Percentiles rank a stretch among this genome's conserved stretches.
These are phyloP conservation scores for Serilophus lunatus DNA, from an alignment of 2,113 vertebrate genomes.

Conservation along the genomic window DNA sequence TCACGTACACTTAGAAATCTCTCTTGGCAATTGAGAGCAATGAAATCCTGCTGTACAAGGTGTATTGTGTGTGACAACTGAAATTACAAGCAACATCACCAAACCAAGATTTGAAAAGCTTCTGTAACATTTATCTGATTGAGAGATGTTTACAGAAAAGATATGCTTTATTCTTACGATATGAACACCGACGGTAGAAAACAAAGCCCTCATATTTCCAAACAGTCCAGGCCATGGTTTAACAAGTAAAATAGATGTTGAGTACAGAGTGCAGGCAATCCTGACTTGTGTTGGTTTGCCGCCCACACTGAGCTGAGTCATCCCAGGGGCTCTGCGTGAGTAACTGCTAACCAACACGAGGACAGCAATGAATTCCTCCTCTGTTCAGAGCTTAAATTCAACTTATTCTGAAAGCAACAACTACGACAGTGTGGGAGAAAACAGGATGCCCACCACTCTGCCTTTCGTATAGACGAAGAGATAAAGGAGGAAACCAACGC, in stretches of 20 bases:
- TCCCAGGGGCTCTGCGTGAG: constrained; percentile 14
- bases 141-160: constrained; percentile 8
- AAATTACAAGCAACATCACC: neutral
- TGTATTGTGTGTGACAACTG: neutral
- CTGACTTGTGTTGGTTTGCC: neutral
- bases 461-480: neutral
- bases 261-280: neutral
- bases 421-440: neutral
- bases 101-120: neutral
- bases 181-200: neutral
- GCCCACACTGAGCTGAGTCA: constrained; percentile 17
- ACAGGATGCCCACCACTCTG: constrained; percentile 29
- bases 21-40: neutral
- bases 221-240: neutral
- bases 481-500: neutral
- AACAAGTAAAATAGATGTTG: neutral
- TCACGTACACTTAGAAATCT: constrained; percentile 2
- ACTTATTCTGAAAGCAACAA: constrained; percentile 43
- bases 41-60: constrained; percentile 1
- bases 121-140: neutral
- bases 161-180: neutral
- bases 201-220: neutral
- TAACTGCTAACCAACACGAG: neutral
- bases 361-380: neutral
- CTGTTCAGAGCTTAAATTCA: constrained; percentile 2